Evolutionary conservation across 2,888 invertebrate genomes (phyloP), one percentile per base, ranked within the genome.

Genomic region (Ecliptopera silaceata): DNA sequence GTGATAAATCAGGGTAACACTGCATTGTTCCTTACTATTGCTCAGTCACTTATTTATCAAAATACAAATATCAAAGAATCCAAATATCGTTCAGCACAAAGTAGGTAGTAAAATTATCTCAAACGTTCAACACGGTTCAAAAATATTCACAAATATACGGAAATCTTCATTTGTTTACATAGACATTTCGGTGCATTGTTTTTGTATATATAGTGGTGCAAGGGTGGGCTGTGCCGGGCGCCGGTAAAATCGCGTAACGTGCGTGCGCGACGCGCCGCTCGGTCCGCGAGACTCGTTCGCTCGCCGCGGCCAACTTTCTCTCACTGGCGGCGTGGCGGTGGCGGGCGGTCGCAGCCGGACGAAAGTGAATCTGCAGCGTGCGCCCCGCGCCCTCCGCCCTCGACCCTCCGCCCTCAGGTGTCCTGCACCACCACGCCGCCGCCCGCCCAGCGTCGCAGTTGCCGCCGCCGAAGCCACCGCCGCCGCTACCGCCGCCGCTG

Each of bases 301-400:
- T 86, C 91, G 82, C 80, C 84, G 84, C 91, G 90, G 80, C 85
- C 84, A 88, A 91, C 91, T 92, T 92, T 92, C 92, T 91, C 92
- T 88, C 83, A 92, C 91, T 91, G 91, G 88, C 88, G 84, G 20
- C 15, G 15, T 41, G 20, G 42, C 42, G 36, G 26, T 82, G 83
- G 84, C 85, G 81, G 79, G 81, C 84, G 83, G 77, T 75, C 81
- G 86, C 82, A 81, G 83, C 76, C 85, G 84, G 86, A 88, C 90
- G 91, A 91, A 91, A 91, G 90, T 91, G 91, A 91, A 90, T 91
- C 88, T 89, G 89, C 88, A 88, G 81, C 82, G 82, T 68, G 77
- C 79, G 75, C 74, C 79, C 79, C 78, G 71, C 77, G 74, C 76
- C 71, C 70, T 61, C 60, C 77, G 75, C 74, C 74, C 73, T 72